These are phyloP conservation scores for Steatocranus sp. DNA, from an alignment of 2,797 vertebrate genomes.

Conservation along the genomic window DNA sequence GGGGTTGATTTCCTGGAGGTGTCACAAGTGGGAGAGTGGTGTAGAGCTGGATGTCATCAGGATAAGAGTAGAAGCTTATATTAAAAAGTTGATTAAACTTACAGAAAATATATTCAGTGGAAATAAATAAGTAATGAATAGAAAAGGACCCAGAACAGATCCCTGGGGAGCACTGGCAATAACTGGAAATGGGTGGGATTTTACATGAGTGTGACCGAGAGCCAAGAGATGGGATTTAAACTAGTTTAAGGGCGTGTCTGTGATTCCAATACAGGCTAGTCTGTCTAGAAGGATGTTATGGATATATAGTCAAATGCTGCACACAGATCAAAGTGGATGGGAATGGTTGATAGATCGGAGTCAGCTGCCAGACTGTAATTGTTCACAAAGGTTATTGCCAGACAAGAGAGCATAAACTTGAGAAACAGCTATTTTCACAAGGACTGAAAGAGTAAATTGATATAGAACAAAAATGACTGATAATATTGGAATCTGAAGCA, in stretches of 20 bases:
- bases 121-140: background rate
- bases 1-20: background rate
- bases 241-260: background rate
- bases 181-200: background rate
- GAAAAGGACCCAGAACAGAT: background rate
- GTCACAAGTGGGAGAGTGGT: background rate
- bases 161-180: background rate
- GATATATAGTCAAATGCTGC: background rate
- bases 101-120: background rate
- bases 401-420: background rate
- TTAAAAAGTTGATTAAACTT: background rate
- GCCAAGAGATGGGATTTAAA: background rate
- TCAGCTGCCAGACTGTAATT: background rate
- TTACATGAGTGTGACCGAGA: background rate
- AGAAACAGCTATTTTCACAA: background rate
- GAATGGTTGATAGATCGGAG: background rate
- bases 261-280: background rate
- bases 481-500: background rate
- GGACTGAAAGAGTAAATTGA: background rate
- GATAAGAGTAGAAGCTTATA: background rate
- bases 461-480: background rate
- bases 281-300: background rate
- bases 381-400: background rate
- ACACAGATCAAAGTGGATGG: background rate
- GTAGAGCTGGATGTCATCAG: background rate